Conservation (phyloP, 2,113 vertebrate genomes). For the Ciconia maguari region DNA sequence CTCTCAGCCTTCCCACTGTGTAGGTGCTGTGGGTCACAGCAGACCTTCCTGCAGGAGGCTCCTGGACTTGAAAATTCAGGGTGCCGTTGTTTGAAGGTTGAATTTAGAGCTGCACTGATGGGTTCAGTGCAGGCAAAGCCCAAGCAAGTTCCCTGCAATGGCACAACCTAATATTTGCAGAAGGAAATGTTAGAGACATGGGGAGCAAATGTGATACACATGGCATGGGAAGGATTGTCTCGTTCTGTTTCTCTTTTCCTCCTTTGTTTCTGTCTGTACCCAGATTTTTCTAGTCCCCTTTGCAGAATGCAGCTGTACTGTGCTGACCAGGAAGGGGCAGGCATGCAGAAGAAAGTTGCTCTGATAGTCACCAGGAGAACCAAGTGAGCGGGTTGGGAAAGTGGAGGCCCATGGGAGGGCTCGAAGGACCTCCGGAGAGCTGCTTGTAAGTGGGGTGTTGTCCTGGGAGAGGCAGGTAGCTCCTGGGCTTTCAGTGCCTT, state of each 20-base stretch:
- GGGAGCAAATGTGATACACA: not conserved
- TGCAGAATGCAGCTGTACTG: not conserved
- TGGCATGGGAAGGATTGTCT: not conserved
- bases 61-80: not conserved
- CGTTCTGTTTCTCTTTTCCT: not conserved
- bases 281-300: not conserved
- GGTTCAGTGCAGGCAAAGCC: not conserved
- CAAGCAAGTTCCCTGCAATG: not conserved
- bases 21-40: not conserved
- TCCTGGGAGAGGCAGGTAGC: not conserved
- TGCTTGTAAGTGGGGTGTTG: not conserved
- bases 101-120: not conserved
- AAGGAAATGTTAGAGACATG: not conserved
- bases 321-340: not conserved
- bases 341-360: not conserved
- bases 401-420: not conserved
- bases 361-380: not conserved
- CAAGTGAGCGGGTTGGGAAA: not conserved
- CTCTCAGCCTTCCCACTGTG: not conserved
- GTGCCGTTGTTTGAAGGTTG: not conserved
- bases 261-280: not conserved
- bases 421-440: not conserved
- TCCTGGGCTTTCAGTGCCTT: not conserved
- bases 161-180: not conserved
- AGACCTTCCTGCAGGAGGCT: not conserved